Evolutionary conservation across 2,888 invertebrate species (phyloP), one percentile per base, ranked within the genome.

Genomic region (Apamea anceps): DNA sequence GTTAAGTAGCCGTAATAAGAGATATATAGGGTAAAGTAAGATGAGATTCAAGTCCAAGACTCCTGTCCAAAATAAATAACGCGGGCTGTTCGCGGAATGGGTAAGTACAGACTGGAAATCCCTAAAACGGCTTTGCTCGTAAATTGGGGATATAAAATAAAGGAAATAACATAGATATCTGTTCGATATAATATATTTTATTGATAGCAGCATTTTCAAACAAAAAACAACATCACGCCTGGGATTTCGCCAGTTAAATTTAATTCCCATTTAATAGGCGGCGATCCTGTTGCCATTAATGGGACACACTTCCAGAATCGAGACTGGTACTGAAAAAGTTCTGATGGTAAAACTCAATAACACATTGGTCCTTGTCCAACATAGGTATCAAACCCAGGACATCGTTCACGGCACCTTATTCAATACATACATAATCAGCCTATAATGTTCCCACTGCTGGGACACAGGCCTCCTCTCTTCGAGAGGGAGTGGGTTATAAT

Each of bases 81-180:
- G 85, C 77, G 68, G 86, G 78, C 80, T 88, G 90, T 89, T 90
- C 89, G 88, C 88, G 85, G 87, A 91, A 91, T 89, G 87, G 86
- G 87, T 89, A 88, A 91, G 87, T 88, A 90, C 89, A 87, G 84
- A 87, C 87, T 82, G 86, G 80, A 88, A 90, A 91, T 91, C 91
- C 89, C 85, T 82, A 86, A 86, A 87, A 88, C 85, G 88, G 88
- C 81, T 88, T 87, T 84, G 77, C 81, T 84, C 84, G 86, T 90
- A 88, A 90, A 88, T 87, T 85, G 79, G 76, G 66, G 82, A 88
- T 90, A 86, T 85, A 85, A 85, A 87, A 83, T 84, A 88, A 82
- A 71, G 67, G 80, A 71, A 82, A 80, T 84, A 85, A 82, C 80
- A 79, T 37, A 65, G 75, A 67, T 82, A 71, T 78, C 21, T 68